Percentiles rank a stretch among this genome's conserved stretches.
Conservation (phyloP, 2,888 invertebrate genomes). For the Rhamphomyia laevipes region DNA sequence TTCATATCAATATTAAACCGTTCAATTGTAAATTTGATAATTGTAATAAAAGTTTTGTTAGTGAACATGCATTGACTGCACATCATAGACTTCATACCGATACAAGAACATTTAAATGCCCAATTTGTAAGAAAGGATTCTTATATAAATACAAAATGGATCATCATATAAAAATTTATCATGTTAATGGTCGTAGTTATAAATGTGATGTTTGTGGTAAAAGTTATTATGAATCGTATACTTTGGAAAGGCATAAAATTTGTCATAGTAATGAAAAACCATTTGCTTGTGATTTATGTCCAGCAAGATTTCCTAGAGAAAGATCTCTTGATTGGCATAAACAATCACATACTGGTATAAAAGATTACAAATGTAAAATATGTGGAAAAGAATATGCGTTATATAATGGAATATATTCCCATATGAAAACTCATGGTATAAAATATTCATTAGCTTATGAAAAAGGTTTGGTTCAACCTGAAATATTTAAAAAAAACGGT, state of each 20-base stretch:
- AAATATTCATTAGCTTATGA: background rate
- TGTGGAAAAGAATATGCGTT: background rate
- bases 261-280: background rate
- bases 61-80: background rate
- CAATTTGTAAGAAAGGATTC: background rate
- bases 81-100: background rate
- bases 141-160: background rate
- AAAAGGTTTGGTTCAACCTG: too few relatives aligned
- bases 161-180: background rate
- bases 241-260: background rate
- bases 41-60: background rate
- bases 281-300: background rate
- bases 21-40: background rate
- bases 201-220: background rate
- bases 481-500: too few relatives aligned
- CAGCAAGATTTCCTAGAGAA: background rate
- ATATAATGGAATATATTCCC: background rate
- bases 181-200: background rate
- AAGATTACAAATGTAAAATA: background rate
- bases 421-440: conserved; percentile 1
- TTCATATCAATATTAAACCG: background rate
- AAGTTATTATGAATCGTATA: background rate
- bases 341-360: background rate
- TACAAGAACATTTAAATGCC: background rate
- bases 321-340: background rate